A percentile compares a stretch with the other conserved stretches of the same genome.
Conservation (phyloP, 2,797 vertebrate genomes). For the Ispidina picta region DNA sequence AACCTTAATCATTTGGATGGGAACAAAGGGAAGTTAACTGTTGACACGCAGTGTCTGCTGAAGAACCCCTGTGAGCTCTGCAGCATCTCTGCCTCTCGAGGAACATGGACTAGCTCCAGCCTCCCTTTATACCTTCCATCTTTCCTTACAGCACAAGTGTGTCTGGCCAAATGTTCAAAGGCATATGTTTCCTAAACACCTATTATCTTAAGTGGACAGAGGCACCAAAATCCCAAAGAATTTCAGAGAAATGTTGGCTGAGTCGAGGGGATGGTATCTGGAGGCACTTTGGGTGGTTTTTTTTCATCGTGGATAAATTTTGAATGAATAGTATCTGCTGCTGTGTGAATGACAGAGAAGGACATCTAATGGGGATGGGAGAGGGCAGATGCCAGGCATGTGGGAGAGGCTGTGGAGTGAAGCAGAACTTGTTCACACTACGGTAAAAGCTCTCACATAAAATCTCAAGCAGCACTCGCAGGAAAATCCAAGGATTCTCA, state of each 20-base stretch:
- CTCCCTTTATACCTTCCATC: background rate
- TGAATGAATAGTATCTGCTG: background rate
- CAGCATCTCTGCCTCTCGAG: background rate
- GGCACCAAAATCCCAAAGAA: background rate
- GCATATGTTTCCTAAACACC: background rate
- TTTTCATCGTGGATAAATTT: background rate
- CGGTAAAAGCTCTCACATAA: background rate
- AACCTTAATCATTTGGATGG: conserved; percentile 50
- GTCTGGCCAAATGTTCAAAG: background rate
- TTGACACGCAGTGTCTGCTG: background rate
- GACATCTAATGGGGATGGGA: background rate
- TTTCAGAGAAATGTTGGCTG: background rate
- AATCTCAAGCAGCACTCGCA: background rate
- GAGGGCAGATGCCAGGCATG: background rate
- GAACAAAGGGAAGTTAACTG: conserved; percentile 50
- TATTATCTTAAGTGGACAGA: background rate
- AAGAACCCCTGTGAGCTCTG: background rate
- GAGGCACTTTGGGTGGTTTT: background rate
- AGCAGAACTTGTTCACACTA: background rate
- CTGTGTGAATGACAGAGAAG: background rate
- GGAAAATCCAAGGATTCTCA: background rate
- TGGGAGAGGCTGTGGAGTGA: background rate
- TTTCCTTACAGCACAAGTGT: background rate
- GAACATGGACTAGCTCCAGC: background rate
- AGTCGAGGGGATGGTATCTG: background rate